Conservation (phyloP, 64 coral and sea anemone genomes). For the Astreopora myriophthalma region DNA sequence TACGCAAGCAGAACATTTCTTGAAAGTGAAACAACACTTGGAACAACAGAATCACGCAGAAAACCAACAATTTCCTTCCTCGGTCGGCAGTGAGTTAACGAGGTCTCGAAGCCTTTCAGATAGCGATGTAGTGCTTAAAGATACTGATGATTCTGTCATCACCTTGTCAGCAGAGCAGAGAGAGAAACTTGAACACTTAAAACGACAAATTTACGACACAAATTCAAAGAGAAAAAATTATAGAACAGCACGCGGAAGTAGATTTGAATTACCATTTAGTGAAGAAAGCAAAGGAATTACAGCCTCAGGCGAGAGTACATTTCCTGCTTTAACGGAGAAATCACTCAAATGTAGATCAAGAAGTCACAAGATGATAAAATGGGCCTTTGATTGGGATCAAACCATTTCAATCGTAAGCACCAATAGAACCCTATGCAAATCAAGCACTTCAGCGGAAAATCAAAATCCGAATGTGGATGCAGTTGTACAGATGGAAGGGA, state of each 20-base stretch:
- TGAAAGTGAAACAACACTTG: not conserved
- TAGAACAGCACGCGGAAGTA: not conserved
- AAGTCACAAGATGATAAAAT: not conserved
- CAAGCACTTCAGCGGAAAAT: not conserved
- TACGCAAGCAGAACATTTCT: not conserved
- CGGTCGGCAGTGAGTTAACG: not conserved
- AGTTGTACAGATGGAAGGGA: not conserved
- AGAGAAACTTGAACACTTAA: constrained; percentile 23
- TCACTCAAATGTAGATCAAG: not conserved
- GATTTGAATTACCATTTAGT: not conserved
- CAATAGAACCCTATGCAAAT: not conserved
- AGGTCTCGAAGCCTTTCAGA: constrained; percentile 3
- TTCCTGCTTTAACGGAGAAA: constrained; percentile 25
- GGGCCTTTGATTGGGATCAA: not conserved
- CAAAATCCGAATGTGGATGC: not conserved
- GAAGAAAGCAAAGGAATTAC: not conserved
- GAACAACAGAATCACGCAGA: not conserved
- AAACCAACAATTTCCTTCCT: not conserved
- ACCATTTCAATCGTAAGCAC: not conserved
- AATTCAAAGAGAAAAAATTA: not conserved
- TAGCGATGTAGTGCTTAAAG: not conserved
- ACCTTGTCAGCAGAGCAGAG: not conserved
- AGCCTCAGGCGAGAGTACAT: not conserved
- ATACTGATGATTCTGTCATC: not conserved
- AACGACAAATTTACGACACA: not conserved